Base-by-base conservation (phyloP, 2,888 invertebrate genomes). In the Sminthurides aquaticus region DNA sequence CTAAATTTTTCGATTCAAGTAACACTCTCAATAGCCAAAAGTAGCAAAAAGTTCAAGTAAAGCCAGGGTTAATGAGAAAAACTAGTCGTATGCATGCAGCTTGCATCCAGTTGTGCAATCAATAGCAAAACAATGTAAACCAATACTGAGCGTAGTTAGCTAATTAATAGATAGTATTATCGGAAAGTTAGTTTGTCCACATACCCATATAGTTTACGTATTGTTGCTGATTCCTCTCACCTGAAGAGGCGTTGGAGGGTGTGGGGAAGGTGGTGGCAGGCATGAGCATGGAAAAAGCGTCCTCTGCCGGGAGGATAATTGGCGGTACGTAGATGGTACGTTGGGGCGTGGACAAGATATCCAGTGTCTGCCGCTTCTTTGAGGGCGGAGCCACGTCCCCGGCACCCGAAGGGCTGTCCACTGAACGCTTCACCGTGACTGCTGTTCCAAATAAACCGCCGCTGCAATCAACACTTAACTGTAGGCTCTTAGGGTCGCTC, bases 291-390 rank as follows among this genome's bases (percentile, higher is more conserved):
- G 66, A 66, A 26, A 71, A 57, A 27, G 69, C 69, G 64, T 69
- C 69, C 54, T 69, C 69, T 11, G 63, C 62, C 1, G 71, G 71
- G 52, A 69, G 67, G 52, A 69, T 62, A 58, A 71, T 65, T n/a
- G 70, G 69, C 28, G 71, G 71, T 59, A 69, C 71, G 71, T 71
- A 71, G 65, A 68, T 67, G 64, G 69, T 67, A 63, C 69, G 71
- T 48, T 67, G 67, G 54, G 67, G 66, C 49, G 68, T 66, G 60
- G 66, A 64, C 34, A 71, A 60, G 61, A 68, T 67, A 64, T 69
- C 66, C 62, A 67, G 66, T n/a, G 68, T 57, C 28, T 66, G 63
- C 66, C 69, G 69, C 61, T 71, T 71, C 65, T 71, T 69, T 27
- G 64, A 57, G 54, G 70, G 68, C 61, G 71, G 71, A 63, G 67